These are phyloP conservation scores for Uloborus plumipes DNA, from an alignment of 2,888 invertebrate genomes.

Conservation along the genomic window DNA sequence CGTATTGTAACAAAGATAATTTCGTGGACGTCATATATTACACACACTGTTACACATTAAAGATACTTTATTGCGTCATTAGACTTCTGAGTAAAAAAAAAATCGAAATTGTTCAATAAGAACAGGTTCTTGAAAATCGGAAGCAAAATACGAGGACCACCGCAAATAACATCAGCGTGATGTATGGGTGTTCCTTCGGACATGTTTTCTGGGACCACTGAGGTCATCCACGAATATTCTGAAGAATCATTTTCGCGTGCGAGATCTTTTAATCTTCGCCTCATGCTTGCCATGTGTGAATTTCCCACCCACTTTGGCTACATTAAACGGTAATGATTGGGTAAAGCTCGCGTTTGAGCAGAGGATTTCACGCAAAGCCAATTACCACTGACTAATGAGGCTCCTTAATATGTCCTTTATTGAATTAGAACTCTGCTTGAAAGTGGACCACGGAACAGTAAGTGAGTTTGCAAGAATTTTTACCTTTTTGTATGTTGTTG, in stretches of 20 bases:
- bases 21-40: no score
- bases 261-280: slow-evolving; percentile 48
- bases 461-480: no score
- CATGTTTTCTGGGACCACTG: slow-evolving; percentile 30
- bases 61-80: no score
- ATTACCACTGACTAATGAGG: slow-evolving; percentile 45
- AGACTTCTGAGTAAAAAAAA: no score
- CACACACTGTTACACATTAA: no score
- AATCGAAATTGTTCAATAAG: neutral
- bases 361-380: slow-evolving; percentile 47
- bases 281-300: slow-evolving; percentile 33
- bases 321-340: slow-evolving; percentile 35
- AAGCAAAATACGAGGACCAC: slow-evolving; percentile 15
- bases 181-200: slow-evolving; percentile 25
- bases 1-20: no score
- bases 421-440: slow-evolving; percentile 37
- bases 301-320: slow-evolving; percentile 35
- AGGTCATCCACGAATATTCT: slow-evolving; percentile 49
- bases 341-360: slow-evolving; percentile 9
- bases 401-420: slow-evolving; percentile 40
- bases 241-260: slow-evolving; percentile 34
- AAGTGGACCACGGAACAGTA: slow-evolving; percentile 4
- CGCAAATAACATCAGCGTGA: slow-evolving; percentile 44
- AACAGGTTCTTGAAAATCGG: slow-evolving; percentile 29
- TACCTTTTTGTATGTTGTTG: no score